Evolutionary conservation across 2,113 vertebrate species (phyloP), one percentile per base, ranked within the genome.

Genomic region (Setophaga kirtlandii): DNA sequence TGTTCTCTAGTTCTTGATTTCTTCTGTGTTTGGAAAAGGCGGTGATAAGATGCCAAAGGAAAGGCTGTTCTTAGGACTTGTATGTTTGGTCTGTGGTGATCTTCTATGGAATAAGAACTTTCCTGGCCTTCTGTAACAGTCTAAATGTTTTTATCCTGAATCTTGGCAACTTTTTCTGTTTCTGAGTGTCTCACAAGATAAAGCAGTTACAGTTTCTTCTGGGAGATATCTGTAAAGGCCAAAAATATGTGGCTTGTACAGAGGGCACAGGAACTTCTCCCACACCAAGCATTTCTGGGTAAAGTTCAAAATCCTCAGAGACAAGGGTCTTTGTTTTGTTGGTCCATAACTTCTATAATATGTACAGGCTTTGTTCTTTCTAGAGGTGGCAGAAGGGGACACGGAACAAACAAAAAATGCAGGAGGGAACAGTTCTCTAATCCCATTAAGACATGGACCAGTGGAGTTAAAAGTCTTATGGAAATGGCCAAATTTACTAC

Each of bases 131-230:
- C 55, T 69, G 9, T 39, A 62, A 10, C 90, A 83, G 63, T 46
- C 79, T 88, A 25, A 58, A 67, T 22, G 30, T 62, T 85, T 33
- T 60, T 67, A 55, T 11, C 15, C 67, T 58, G 78, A 76, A 50
- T 81, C 53, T 33, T 92, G 82, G 79, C 46, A 80, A 76, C 25
- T 64, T 81, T 7, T 87, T 15, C 27, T 79, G 5, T 65, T 87
- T 93, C 85, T 85, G 65, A 85, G n/a, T 76, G 67, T 85, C 91
- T 94, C 55, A 58, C 35, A 55, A 89, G 55, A 86, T 77, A 87
- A 71, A 88, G 35, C 23, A 65, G 70, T 90, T 70, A 65, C 82
- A 86, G 71, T 87, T 92, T 90, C 59, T 96, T 86, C 78, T 62
- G 49, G 14, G 49, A 80, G 25, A 79, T 74, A 87, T 88, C 85